Percentiles rank a stretch among this genome's conserved stretches.
Conservation (phyloP, 2,797 vertebrate genomes). For the Balearica regulorum region DNA sequence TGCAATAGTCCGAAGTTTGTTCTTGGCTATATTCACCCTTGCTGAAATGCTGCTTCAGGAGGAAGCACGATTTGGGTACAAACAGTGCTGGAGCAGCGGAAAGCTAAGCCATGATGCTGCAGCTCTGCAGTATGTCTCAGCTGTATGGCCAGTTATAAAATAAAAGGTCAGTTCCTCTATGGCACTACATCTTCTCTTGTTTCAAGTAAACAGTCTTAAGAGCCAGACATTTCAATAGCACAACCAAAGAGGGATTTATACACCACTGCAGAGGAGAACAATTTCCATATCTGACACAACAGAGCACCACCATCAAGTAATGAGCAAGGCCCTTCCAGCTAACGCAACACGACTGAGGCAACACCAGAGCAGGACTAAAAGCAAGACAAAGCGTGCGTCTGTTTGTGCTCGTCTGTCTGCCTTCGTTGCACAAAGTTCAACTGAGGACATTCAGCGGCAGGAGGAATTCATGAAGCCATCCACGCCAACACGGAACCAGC, state of each 20-base stretch:
- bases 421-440: constrained; percentile 12
- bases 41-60: neutral
- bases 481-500: neutral
- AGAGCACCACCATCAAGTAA: neutral
- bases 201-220: neutral
- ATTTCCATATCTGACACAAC: neutral
- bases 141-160: neutral
- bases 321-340: neutral
- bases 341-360: accelerated
- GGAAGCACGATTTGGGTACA: neutral
- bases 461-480: neutral
- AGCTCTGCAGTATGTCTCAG: constrained; percentile 18
- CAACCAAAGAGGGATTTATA: neutral
- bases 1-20: neutral
- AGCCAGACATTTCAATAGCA: neutral
- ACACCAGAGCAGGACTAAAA: neutral
- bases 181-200: neutral
- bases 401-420: neutral
- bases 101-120: neutral
- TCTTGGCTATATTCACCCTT: neutral
- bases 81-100: neutral
- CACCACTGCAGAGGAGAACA: neutral
- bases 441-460: neutral
- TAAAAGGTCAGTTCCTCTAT: constrained; percentile 3
- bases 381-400: constrained; percentile 27